phyloP scores from a whole-genome alignment of 35 echinoderm and acorn worm species.

The Heliocidaris erythrogramma region DNA sequence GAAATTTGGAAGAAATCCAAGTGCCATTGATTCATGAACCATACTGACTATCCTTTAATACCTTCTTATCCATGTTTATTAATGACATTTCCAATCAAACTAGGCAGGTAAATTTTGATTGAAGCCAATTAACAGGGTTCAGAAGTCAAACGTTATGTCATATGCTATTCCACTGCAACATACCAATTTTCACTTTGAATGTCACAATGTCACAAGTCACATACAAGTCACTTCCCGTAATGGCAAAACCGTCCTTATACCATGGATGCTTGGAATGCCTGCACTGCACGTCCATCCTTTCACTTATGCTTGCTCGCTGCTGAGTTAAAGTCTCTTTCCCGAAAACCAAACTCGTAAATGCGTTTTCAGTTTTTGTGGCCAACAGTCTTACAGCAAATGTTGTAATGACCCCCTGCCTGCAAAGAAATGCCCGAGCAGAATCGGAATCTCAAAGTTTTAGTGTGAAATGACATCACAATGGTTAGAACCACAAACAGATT shows the following conservation, averaged over 20 bases:
- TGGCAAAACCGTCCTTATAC: neutral
- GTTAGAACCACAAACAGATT: conserved; percentile 17
- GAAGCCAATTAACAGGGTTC: conserved; percentile 1
- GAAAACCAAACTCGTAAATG: neutral
- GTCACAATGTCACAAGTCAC: conserved; percentile 16
- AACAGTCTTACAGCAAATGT: neutral
- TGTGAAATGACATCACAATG: neutral
- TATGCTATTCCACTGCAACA: neutral
- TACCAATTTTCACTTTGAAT: conserved; percentile 1
- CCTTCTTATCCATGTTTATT: neutral
- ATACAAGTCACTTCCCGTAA: conserved; percentile 1
- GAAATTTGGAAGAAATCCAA: no score
- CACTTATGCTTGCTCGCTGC: neutral
- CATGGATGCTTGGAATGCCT: neutral
- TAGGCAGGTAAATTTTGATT: neutral
- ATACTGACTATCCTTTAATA: neutral
- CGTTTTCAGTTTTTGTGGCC: neutral
- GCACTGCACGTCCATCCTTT: neutral
- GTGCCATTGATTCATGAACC: neutral
- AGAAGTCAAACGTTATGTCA: conserved; percentile 12
- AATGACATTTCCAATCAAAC: neutral
- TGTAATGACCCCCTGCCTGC: neutral
- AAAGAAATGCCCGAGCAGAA: neutral
- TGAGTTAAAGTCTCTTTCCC: neutral
- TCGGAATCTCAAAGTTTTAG: neutral